Evolutionary conservation across 2,797 vertebrate species (phyloP), one percentile per base, ranked within the genome.

Genomic region (Acrossocheilus wenchowensis): DNA sequence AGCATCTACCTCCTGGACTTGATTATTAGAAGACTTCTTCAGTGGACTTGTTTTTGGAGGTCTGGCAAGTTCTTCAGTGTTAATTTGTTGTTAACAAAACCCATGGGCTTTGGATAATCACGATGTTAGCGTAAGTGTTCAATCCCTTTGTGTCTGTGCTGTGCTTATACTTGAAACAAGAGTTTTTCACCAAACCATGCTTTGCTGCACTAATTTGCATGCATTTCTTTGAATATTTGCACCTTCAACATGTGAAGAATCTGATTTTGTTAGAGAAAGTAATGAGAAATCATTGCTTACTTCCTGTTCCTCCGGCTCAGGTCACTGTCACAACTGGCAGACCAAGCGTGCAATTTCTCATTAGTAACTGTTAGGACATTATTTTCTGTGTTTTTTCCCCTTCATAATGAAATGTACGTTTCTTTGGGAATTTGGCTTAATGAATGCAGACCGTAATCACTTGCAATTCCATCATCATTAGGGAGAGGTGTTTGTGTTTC

Each of bases 401-500:
- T 72, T 85, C 39, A 17, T 68, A 69, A 82, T 87, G 50, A 72
- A 79, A 72, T 45, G 39, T 45, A 78, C 0, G 34, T 71, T 62
- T 85, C 75, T 57, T n/a, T 79, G 64, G 77, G 64, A 60, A 80
- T 79, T 85, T 72, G 26, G 15, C 41, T 19, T 80, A 80, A 85
- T 85, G 77, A 85, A 80, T 73, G 19, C 48, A 85, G 52, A 85
- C 75, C 26, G 2, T 39, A 69, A 72, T 62, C 84, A 45, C 68
- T 36, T 80, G 66, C 50, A 72, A 48, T 72, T 85, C 66, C 26
- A 48, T 85, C 52, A 85, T 71, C 52, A 72, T 79, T 60, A 85
- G 23, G 50, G 5, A 62, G 52, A 80, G 45, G 30, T 84, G 45
- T 73, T 80, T 72, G 77, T 43, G 41, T 73, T 79, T 45, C 57